Percentiles rank a stretch among this genome's conserved stretches.
Evolutionary conservation across 2,113 vertebrate species (phyloP).

Genomic region (Phasianus colchicus): DNA sequence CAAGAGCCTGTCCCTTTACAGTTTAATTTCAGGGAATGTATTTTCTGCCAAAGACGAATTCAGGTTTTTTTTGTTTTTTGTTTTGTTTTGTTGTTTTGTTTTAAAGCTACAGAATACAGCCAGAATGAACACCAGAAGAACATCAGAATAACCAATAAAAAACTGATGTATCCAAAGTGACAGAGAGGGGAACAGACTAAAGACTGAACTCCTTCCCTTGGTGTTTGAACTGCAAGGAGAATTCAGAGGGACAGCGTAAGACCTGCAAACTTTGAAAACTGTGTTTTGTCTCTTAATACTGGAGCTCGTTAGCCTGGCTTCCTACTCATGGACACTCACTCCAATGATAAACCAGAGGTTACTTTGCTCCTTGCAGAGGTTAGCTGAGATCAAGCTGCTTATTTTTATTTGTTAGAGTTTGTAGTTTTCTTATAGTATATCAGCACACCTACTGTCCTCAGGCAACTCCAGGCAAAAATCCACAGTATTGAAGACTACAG

Average conservation of each 20-base stretch:
- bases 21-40: not conserved
- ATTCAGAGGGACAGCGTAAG: not conserved
- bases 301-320: not conserved
- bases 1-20: not conserved
- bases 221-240: not conserved
- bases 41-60: not conserved
- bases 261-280: not conserved
- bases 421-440: not conserved
- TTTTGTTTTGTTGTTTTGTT: too few relatives aligned
- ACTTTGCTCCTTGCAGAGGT: not conserved
- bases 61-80: not conserved
- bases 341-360: not conserved
- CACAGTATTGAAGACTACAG: not conserved
- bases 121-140: not conserved
- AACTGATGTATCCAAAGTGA: not conserved
- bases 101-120: not conserved
- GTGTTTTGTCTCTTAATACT: not conserved
- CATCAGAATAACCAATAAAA: not conserved
- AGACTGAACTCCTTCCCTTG: not conserved
- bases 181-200: not conserved
- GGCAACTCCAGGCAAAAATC: not conserved
- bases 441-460: not conserved
- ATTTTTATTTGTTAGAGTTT: not conserved
- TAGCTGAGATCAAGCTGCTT: not conserved
- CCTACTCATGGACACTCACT: not conserved